A percentile compares a stretch with the other conserved stretches of the same genome.
phyloP scores from a whole-genome alignment of 2,113 vertebrate genomes.

The Oncorhynchus gorbuscha region DNA sequence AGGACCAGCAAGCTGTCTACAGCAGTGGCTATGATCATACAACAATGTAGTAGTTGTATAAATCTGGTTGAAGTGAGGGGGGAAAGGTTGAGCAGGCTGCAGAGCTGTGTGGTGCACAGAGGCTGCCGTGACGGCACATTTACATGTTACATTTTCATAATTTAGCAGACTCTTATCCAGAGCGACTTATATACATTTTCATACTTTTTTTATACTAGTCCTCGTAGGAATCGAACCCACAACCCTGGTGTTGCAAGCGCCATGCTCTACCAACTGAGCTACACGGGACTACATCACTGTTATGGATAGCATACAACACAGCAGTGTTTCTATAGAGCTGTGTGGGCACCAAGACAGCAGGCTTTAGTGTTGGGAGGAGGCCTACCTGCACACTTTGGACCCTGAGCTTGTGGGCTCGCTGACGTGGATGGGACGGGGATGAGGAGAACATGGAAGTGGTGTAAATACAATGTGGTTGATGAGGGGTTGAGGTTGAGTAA shows the following conservation, averaged over 20 bases:
- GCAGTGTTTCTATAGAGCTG: constrained; percentile 8
- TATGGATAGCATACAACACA: no score
- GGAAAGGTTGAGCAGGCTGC: not conserved
- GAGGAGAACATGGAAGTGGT: constrained; percentile 40
- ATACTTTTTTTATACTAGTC: no score
- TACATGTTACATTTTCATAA: no score
- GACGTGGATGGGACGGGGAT: constrained; percentile 25
- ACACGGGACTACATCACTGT: no score
- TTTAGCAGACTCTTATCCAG: no score
- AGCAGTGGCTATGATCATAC: not conserved
- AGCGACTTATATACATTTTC: no score
- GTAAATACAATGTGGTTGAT: constrained; percentile 40
- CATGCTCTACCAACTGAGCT: no score
- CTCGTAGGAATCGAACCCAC: no score
- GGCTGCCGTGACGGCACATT: no score
- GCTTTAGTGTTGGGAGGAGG: not conserved
- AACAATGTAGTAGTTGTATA: no score
- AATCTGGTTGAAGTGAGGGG: no score
- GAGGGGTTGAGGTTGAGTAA: not conserved
- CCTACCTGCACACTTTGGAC: constrained; percentile 77
- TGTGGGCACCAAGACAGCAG: not conserved
- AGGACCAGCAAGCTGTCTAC: not conserved
- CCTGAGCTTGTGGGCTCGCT: constrained; percentile 64
- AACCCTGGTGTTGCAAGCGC: no score
- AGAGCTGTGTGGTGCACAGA: not conserved